Evolutionary conservation across 2,797 vertebrate genomes (phyloP).

Genomic region (Argya squamiceps): DNA sequence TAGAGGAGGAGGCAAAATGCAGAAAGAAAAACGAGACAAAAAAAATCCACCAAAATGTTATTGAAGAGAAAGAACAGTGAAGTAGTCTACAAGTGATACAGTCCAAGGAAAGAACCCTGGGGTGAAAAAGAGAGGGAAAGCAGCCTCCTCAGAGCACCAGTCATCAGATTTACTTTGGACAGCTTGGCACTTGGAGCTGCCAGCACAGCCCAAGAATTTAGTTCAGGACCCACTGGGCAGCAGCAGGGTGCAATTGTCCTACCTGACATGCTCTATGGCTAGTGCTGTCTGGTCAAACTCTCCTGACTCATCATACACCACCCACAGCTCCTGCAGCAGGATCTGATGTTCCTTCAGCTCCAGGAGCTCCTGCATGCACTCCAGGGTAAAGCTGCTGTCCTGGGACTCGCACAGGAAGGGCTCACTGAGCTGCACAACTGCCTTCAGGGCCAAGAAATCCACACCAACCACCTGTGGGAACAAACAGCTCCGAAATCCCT

Average conservation of each 20-base stretch:
- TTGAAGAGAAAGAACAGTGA: neutral
- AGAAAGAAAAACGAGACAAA: neutral
- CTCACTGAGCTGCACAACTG: conserved; percentile 79
- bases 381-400: conserved; percentile 81
- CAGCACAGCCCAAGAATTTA: neutral
- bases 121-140: neutral
- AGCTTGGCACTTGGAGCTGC: neutral
- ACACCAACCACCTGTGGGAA: conserved; percentile 83
- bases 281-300: conserved; percentile 91
- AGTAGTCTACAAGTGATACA: neutral
- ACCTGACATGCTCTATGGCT: conserved; percentile 93
- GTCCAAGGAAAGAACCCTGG: neutral
- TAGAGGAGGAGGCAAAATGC: neutral
- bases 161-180: neutral
- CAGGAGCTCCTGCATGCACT: conserved; percentile 82
- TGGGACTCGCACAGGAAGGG: conserved; percentile 83
- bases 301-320: conserved; percentile 87
- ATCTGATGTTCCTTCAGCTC: conserved; percentile 83
- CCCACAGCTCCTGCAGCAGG: conserved; percentile 86
- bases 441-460: conserved; percentile 83
- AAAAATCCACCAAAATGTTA: neutral
- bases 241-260: neutral
- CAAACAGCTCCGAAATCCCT: neutral
- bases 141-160: neutral
- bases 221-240: neutral